Evolutionary conservation across 2,888 invertebrate genomes (phyloP), one percentile per base, ranked within the genome.

Genomic region (Acronicta psi): DNA sequence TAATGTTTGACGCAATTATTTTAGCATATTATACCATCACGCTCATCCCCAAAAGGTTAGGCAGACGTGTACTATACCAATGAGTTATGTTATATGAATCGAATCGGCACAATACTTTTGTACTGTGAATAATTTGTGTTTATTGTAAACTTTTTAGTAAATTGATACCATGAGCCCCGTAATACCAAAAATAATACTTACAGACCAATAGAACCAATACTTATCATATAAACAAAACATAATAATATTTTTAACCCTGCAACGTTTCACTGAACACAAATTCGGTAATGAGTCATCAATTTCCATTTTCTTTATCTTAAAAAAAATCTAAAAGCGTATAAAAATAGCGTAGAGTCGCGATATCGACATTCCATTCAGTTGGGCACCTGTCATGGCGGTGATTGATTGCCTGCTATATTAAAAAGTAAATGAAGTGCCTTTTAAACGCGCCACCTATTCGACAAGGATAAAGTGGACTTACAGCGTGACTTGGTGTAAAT

Each of bases 381-480:
- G 78, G 83, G 82, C 80, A 82, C 82, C 84, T 87, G 88, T 86
- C 88, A 85, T 69, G 59, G 46, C 11, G 40, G 79, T 91, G 92
- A 93, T 92, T 87, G 89, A 92, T 92, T 85, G 81, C 85, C 66
- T 44, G 72, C 75, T 82, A 89, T 89, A 91, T 92, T 90, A 89
- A 86, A 87, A 86, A 88, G 83, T 86, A 88, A 90, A 92, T 89
- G 82, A 90, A 89, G 87, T 87, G 80, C 80, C 80, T 84, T 84
- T 86, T 84, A 84, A 86, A 83, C 79, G 80, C 80, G 75, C 82
- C 79, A 79, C 73, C 75, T 69, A 70, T 75, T 80, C 79, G 82
- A 77, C 77, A 75, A 67, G 75, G 79, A 80, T 79, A 85, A 85
- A 83, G 81, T 75, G 79, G 80, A 79, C 79, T 83, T 80, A 67